Base-by-base conservation (phyloP, 2,888 invertebrate genomes). In the Morinoia aosen region DNA sequence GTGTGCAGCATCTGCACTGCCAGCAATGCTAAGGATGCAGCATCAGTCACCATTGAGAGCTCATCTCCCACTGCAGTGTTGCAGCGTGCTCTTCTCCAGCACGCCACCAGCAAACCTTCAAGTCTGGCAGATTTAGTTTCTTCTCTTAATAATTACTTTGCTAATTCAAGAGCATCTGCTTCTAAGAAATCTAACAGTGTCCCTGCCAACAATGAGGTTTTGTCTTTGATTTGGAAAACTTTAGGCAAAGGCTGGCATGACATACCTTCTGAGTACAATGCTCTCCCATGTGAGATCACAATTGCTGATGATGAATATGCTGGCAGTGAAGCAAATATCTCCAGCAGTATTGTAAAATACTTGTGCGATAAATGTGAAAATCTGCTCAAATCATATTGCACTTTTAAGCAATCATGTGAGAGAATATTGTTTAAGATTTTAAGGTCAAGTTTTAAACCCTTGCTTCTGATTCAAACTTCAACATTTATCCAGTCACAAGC, bases 1-100 rank as follows among this genome's bases (percentile, higher is more conserved):
- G 76, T 90, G 90, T 93, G 93, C 57, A 93, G 93, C 57, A 57
- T 93, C 25, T 93, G 93, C 57, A 48, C 93, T 93, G 56, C 93
- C 48, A n/a, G 16, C 57, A 58, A 93, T 33, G 93, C 57, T 25
- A 56, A 57, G 10, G 57, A 93, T 57, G 93, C 93, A 19, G 5
- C 93, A 56, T 10, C 56, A 57, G 25, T 93, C 57, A 57, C 57
- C 57, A 93, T 93, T 57, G 57, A 57, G 57, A 33, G 33, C 57
- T 25, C 93, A 7, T n/a, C 93, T 48, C 57, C 58, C 2, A 33
- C 93, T n/a, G 57, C 56, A 48, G 33, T 93, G 14, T 57, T 93
- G 25, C 93, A 93, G 57, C 93, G 57, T 57, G 93, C 57, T 48
- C 48, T 93, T 19, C 33, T 93, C n/a, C n/a, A 48, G 1, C 56